phyloP scores from a whole-genome alignment of 2,113 vertebrate species.

The Halichoerus grypus region DNA sequence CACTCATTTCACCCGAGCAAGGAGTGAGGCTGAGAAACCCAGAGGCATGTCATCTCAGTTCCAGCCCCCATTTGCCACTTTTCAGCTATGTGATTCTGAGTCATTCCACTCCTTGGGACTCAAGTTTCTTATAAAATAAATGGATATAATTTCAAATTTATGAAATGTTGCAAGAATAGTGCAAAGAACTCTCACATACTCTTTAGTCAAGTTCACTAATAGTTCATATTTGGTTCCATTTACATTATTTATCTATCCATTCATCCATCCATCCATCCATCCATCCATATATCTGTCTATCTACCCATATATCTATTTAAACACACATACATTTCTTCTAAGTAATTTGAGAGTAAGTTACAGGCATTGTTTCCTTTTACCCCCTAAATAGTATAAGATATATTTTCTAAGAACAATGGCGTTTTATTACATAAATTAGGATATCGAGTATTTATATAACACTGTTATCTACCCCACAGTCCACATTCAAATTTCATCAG shows the following conservation, averaged over 20 bases:
- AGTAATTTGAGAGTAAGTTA: background rate
- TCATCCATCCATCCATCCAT: background rate
- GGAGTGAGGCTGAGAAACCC: background rate
- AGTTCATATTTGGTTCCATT: background rate
- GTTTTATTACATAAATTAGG: background rate
- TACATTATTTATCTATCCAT: background rate
- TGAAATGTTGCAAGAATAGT: background rate
- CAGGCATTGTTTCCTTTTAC: background rate
- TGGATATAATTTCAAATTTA: background rate
- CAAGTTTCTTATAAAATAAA: background rate
- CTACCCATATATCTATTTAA: background rate
- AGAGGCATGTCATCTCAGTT: background rate
- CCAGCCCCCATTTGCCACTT: background rate
- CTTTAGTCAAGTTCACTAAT: background rate
- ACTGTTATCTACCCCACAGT: background rate
- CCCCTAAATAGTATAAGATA: background rate
- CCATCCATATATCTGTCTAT: background rate
- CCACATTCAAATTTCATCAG: background rate
- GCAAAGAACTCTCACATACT: background rate
- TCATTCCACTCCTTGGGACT: background rate
- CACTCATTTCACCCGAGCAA: background rate
- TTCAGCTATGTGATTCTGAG: background rate
- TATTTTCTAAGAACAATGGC: background rate
- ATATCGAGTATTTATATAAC: background rate
- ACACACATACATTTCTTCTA: background rate